phyloP scores from a whole-genome alignment of 2,888 invertebrate genomes.

The Heteropelma amictum region DNA sequence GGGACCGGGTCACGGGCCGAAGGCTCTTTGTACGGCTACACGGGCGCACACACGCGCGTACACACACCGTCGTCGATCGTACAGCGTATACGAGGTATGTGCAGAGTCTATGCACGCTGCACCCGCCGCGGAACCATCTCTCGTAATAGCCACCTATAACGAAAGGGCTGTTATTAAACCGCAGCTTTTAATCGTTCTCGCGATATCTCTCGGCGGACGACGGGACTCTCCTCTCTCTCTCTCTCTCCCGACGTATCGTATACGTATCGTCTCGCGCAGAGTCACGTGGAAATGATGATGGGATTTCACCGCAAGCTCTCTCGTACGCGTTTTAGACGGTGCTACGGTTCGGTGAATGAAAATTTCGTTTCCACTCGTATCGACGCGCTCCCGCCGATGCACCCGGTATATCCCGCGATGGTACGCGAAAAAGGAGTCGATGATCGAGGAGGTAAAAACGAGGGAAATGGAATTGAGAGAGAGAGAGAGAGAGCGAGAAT shows the following conservation, averaged over 20 bases:
- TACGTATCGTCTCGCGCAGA: slow-evolving; percentile 46
- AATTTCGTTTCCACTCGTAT: too few relatives aligned
- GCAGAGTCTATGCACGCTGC: slow-evolving; percentile 52
- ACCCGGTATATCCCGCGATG: not conserved
- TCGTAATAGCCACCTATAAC: slow-evolving; percentile 69
- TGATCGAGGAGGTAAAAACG: slow-evolving; percentile 17
- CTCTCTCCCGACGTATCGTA: slow-evolving; percentile 9
- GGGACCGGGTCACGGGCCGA: slow-evolving; percentile 57
- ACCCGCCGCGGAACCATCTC: slow-evolving; percentile 50
- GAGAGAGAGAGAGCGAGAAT: slow-evolving; percentile 69
- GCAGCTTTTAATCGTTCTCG: slow-evolving; percentile 72
- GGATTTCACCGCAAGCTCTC: slow-evolving; percentile 40
- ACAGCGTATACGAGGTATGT: slow-evolving; percentile 37
- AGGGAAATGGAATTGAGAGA: slow-evolving; percentile 46
- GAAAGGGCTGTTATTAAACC: slow-evolving; percentile 72
- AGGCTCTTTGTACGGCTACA: slow-evolving; percentile 39
- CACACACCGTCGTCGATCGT: slow-evolving; percentile 22
- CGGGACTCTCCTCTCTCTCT: slow-evolving; percentile 19
- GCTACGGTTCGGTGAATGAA: too few relatives aligned
- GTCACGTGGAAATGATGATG: slow-evolving; percentile 54
- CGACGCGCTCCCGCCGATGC: not conserved
- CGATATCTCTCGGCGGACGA: slow-evolving; percentile 54
- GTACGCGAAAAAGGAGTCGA: not conserved
- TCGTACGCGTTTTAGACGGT: too few relatives aligned
- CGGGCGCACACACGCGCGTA: not conserved